A percentile compares a stretch with the other conserved stretches of the same genome.
phyloP scores from a whole-genome alignment of 1,140 invertebrate species.

The Zaprionus africanus region DNA sequence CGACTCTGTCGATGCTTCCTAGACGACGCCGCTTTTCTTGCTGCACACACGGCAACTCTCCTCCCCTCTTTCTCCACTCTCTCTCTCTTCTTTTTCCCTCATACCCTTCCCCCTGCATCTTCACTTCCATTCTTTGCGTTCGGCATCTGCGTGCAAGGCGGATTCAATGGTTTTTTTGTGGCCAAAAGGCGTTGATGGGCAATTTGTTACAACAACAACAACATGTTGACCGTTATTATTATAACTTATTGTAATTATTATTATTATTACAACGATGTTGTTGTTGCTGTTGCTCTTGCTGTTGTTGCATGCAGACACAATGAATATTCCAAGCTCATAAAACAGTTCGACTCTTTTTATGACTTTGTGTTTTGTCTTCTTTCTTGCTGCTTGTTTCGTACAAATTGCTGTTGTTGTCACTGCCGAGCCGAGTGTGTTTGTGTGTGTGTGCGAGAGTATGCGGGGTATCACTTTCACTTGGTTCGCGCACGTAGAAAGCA shows the following conservation, averaged over 20 bases:
- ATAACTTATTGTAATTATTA: slow-evolving; percentile 65
- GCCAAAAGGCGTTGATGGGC: slow-evolving; percentile 68
- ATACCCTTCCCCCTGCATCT: neutral
- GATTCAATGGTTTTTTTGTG: slow-evolving; percentile 32
- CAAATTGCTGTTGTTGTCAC: slow-evolving; percentile 68
- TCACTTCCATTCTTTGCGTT: slow-evolving; percentile 7
- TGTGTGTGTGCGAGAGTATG: slow-evolving; percentile 35
- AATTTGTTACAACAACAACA: slow-evolving; percentile 69
- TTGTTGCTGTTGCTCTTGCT: slow-evolving; percentile 7
- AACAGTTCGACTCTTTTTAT: slow-evolving; percentile 27
- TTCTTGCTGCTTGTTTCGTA: slow-evolving; percentile 43
- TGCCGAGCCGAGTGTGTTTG: slow-evolving; percentile 46
- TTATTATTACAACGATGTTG: slow-evolving; percentile 46
- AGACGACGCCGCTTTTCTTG: neutral
- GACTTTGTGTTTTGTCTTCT: slow-evolving; percentile 27
- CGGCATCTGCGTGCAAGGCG: neutral
- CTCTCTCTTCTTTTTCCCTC: neutral
- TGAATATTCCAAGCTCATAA: slow-evolving; percentile 51
- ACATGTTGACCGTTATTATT: slow-evolving; percentile 63
- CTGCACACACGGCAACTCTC: neutral
- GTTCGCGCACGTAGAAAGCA: slow-evolving; percentile 78
- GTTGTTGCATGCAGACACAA: slow-evolving; percentile 32
- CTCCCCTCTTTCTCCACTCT: neutral
- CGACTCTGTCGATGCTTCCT: neutral
- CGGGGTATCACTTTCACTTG: slow-evolving; percentile 75